Evolutionary conservation across 1,140 invertebrate genomes (phyloP), one percentile per base, ranked within the genome.

Genomic region (Dinoponera quadriceps): DNA sequence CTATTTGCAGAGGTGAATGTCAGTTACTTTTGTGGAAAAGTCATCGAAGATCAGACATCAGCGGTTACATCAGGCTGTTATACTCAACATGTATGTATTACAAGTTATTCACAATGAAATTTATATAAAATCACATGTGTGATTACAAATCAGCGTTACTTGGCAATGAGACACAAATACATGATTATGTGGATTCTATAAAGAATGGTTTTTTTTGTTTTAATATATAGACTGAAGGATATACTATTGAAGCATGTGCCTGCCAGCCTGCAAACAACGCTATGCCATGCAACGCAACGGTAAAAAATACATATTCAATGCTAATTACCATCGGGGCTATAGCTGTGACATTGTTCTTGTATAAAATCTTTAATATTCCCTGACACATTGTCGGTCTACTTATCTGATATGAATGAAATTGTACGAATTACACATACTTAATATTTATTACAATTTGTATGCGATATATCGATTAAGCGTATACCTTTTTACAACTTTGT

Each of bases 21-120:
- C 7, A 74, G 88, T 44, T 81, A 86, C 27, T 92, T 91, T 62
- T 89, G 85, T 83, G 92, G 91, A 7, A 91, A 90, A 88, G 83
- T 89, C 48, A 86, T 85, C 22, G 85, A 89, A 63, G 85, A 90
- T 44, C 66, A 80, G 1, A 2, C 20, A 29, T 29, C 16, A n/a
- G 54, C 87, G 20, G 14, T 92, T 38, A 75, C 63, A 51, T 51
- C 78, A 11, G 91, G 87, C 55, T 92, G 91, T 71, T 92, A 82
- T 25, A 27, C 55, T 48, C 82, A 92, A 63, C 25, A 81, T n/a
- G 91, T 92, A 87, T 63, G 29, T 74, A 63, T 29, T 18, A 60
- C 14, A 55, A 48, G 38, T 13, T 11, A 20, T 54, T 54, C 9
- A 11, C 13, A 57, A n/a, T 62, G 16, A 48, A 38, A 7, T 77